Conservation (phyloP, 2,113 vertebrate genomes). For the Alectura lathami region DNA sequence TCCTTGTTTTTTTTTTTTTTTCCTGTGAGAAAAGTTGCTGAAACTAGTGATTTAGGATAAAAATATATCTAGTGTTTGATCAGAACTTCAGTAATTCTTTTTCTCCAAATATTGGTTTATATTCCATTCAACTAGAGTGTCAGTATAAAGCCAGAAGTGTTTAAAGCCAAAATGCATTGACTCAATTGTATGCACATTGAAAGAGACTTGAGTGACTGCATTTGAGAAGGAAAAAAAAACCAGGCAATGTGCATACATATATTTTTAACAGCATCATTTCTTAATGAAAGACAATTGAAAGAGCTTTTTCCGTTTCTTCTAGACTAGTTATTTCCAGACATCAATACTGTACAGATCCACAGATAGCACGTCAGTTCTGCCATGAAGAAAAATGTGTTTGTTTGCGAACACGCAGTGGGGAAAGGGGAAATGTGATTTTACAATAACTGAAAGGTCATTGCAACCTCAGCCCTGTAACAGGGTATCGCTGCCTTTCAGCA, state of each 20-base stretch:
- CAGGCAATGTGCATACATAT: neutral
- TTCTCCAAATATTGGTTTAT: neutral
- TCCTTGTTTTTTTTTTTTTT: neutral
- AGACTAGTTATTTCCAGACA: neutral
- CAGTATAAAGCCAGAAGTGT: neutral
- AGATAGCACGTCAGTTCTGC: neutral
- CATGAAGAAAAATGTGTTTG: neutral
- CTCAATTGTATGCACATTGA: neutral
- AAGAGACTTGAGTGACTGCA: neutral
- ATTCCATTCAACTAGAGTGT: neutral
- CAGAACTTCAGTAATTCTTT: neutral
- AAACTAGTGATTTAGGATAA: neutral
- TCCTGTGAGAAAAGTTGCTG: neutral
- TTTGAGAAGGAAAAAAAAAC: neutral
- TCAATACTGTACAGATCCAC: neutral
- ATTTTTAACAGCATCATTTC: neutral
- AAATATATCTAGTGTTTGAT: neutral
- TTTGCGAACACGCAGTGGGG: neutral
- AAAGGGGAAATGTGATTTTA: neutral
- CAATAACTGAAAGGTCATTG: neutral
- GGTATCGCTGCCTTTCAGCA: neutral
- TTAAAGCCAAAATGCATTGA: neutral
- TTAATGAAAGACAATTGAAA: neutral
- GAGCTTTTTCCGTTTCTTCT: neutral
- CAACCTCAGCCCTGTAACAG: neutral